phyloP scores from a whole-genome alignment of 2,113 vertebrate genomes.

The Hassar affinis region DNA sequence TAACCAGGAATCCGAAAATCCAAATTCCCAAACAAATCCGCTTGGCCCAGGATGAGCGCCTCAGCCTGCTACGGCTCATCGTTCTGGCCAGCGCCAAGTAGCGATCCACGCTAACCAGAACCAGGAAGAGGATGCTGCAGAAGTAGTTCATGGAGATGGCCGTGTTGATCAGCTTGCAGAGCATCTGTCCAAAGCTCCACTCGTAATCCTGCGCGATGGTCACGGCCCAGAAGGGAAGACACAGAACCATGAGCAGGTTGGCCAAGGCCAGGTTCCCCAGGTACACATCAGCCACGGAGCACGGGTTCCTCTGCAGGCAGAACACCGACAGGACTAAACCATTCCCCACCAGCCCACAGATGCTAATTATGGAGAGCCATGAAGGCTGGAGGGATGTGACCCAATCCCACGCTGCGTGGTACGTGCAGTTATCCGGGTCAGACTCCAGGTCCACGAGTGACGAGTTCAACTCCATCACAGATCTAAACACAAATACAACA shows the following conservation, averaged over 20 bases:
- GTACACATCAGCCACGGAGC: constrained; percentile 66
- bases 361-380: constrained; percentile 61
- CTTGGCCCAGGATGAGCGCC: constrained; percentile 58
- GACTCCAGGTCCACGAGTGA: constrained; percentile 33
- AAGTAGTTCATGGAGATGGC: constrained; percentile 68
- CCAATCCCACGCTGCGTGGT: constrained; percentile 60
- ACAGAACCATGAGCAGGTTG: constrained; percentile 66
- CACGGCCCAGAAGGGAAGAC: constrained; percentile 67
- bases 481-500: neutral
- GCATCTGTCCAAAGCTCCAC: constrained; percentile 65
- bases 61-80: constrained; percentile 55
- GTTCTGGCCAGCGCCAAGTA: constrained; percentile 68
- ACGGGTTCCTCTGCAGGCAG: constrained; percentile 60
- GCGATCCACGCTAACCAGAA: constrained; percentile 68
- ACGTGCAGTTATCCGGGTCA: constrained; percentile 46
- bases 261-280: constrained; percentile 68
- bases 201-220: constrained; percentile 59
- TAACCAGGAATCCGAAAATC: constrained; percentile 54
- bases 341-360: constrained; percentile 64
- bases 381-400: constrained; percentile 59
- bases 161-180: constrained; percentile 65
- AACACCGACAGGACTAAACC: constrained; percentile 65
- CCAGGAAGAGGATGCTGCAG: constrained; percentile 65
- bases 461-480: constrained; percentile 44
- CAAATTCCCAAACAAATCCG: constrained; percentile 59